phyloP scores from a whole-genome alignment of 2,888 invertebrate species.

The Andrena marginata region DNA sequence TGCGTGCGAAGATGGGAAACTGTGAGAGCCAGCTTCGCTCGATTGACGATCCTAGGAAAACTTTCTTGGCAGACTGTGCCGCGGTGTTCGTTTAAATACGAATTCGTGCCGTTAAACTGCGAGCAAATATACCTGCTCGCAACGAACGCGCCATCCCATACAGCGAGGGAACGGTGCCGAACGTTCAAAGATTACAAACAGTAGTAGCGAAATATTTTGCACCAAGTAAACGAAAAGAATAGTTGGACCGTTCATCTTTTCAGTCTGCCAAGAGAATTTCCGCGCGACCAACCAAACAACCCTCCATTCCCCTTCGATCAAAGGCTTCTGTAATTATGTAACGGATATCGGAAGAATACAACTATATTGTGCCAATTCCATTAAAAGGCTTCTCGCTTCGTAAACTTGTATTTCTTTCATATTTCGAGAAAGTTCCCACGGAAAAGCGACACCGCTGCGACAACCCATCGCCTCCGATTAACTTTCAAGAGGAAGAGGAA shows the following conservation, averaged over 20 bases:
- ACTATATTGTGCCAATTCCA: neutral
- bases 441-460: neutral
- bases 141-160: neutral
- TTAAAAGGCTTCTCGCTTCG: neutral
- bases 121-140: slow-evolving; percentile 13
- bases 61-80: slow-evolving; percentile 60
- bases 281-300: neutral
- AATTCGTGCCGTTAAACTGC: slow-evolving; percentile 29
- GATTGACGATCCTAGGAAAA: slow-evolving; percentile 47
- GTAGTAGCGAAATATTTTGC: neutral
- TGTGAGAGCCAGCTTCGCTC: slow-evolving; percentile 45
- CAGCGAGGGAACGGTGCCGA: neutral
- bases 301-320: neutral
- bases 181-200: neutral
- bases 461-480: neutral
- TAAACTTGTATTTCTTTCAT: neutral
- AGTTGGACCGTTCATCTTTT: neutral
- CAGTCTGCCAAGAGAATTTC: slow-evolving; percentile 20
- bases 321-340: neutral
- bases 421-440: neutral
- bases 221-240: neutral
- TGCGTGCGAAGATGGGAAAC: slow-evolving; percentile 77
- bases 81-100: slow-evolving; percentile 38
- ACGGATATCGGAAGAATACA: neutral
- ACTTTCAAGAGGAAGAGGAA: neutral